Evolutionary conservation across 2,797 vertebrate genomes (phyloP), one percentile per base, ranked within the genome.

Genomic region (Percopsis omiscomaycus): DNA sequence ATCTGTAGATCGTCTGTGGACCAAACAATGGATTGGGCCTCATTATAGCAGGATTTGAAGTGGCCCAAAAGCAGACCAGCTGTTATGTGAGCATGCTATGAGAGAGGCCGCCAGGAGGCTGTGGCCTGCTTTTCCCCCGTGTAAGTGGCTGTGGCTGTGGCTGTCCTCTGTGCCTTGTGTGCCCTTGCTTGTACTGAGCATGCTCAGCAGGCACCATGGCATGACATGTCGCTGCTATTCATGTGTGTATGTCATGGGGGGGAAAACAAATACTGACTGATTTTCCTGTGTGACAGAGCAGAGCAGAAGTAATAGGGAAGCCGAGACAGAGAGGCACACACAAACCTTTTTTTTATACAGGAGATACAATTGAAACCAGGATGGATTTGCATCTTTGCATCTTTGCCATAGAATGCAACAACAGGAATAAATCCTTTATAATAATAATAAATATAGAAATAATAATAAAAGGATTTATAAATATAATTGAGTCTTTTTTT

Each of bases 11-110:
- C 70, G 72, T 78, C 74, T 85, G 81, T 86, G 81, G 85, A 71
- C 81, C 74, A 79, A 85, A 89, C 88, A 87, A 78, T 83, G 78
- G 84, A 84, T 83, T 79, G 82, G 70, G 54, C 61, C 81, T 85
- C 83, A 87, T 88, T 88, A 60, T 28, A 30, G 9, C 2, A 79
- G 78, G 82, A 83, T 84, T 81, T 84, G 72, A 79, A 73, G 60
- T 69, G 64, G 65, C 80, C 69, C 51, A 32, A 80, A 78, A 81
- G 76, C 75, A 71, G 64, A 74, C 74, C 76, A 74, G 81, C 75
- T 80, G 75, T 79, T 79, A 72, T 71, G 77, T 77, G 78, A 71
- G 77, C 64, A 70, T 64, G 75, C 68, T 50, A 61, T 61, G 70
- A 66, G 57, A 61, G 75, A 80, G 84, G 80, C 75, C 45, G 44